Conservation (phyloP, 2,888 invertebrate species). For the Clivina fossor region DNA sequence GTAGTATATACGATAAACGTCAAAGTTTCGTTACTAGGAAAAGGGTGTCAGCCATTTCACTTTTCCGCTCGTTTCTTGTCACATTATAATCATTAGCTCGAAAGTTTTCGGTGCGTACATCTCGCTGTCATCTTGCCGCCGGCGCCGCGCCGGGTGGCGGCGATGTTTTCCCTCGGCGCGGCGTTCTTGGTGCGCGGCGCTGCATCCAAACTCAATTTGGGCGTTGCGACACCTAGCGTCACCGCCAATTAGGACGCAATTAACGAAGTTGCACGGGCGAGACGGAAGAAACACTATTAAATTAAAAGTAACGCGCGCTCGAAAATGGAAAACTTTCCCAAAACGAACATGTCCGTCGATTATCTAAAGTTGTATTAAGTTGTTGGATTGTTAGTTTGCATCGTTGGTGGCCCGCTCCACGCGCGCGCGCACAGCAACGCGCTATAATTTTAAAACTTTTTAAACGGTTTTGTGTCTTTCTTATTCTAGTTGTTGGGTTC, state of each 20-base stretch:
- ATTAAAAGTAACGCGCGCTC: too few relatives aligned
- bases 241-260: slow-evolving; percentile 50
- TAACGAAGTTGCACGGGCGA: slow-evolving; percentile 46
- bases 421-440: too few relatives aligned
- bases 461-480: slow-evolving; percentile 56
- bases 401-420: too few relatives aligned
- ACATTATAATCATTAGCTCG: slow-evolving; percentile 28
- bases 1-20: too few relatives aligned
- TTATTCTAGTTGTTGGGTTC: too few relatives aligned
- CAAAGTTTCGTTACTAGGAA: too few relatives aligned
- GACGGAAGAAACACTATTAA: too few relatives aligned
- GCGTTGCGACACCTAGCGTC: slow-evolving; percentile 47
- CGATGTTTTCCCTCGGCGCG: too few relatives aligned
- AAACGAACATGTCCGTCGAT: slow-evolving; percentile 11
- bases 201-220: slow-evolving; percentile 37
- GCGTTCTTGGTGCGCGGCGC: too few relatives aligned
- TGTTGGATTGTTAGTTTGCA: slow-evolving; percentile 58
- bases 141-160: slow-evolving; percentile 2
- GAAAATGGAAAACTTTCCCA: too few relatives aligned
- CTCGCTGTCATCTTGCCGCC: not conserved
- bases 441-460: slow-evolving; percentile 62
- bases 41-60: too few relatives aligned
- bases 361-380: slow-evolving; percentile 34
- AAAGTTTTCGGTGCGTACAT: slow-evolving; percentile 20
- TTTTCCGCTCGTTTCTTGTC: slow-evolving; percentile 3